Conservation (phyloP, 2,888 invertebrate genomes). For the Bedellia somnulentella region DNA sequence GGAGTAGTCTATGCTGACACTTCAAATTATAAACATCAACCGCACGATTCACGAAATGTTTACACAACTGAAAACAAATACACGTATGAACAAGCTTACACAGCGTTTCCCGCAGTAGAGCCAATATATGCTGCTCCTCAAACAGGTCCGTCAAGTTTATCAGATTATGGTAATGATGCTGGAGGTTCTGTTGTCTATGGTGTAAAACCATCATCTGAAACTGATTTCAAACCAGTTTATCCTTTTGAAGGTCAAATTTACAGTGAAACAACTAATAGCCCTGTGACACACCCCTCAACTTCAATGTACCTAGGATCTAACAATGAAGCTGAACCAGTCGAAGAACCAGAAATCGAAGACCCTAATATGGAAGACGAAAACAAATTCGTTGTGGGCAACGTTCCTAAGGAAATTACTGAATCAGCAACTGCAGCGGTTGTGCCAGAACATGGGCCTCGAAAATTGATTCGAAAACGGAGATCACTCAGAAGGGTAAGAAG, state of each 20-base stretch:
- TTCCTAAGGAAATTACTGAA: conserved; percentile 61
- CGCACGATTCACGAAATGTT: conserved; percentile 41
- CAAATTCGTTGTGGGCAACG: conserved; percentile 69
- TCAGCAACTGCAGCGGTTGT: conserved; percentile 61
- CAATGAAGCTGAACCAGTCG: conserved; percentile 30
- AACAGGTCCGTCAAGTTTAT: conserved; percentile 29
- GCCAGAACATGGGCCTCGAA: conserved; percentile 68
- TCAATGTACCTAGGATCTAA: conserved; percentile 51
- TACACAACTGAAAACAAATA: conserved; percentile 42
- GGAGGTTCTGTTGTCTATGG: conserved; percentile 45
- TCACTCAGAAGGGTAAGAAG: conserved; percentile 20
- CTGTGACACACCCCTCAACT: conserved; percentile 41
- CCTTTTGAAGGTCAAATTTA: conserved; percentile 44
- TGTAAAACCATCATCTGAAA: conserved; percentile 38
- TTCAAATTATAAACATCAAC: conserved; percentile 21
- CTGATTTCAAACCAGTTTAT: conserved; percentile 50
- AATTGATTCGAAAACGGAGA: conserved; percentile 26
- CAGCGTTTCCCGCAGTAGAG: conserved; percentile 35
- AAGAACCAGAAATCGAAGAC: conserved; percentile 13
- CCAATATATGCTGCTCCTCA: conserved; percentile 47
- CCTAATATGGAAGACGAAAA: conserved; percentile 29
- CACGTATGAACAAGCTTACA: conserved; percentile 28
- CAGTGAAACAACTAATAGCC: conserved; percentile 37
- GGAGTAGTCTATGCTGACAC: conserved; percentile 34
- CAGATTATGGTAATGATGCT: conserved; percentile 30